Conservation (phyloP, 2,797 vertebrate species). For the Acestrorhynchus altus region DNA sequence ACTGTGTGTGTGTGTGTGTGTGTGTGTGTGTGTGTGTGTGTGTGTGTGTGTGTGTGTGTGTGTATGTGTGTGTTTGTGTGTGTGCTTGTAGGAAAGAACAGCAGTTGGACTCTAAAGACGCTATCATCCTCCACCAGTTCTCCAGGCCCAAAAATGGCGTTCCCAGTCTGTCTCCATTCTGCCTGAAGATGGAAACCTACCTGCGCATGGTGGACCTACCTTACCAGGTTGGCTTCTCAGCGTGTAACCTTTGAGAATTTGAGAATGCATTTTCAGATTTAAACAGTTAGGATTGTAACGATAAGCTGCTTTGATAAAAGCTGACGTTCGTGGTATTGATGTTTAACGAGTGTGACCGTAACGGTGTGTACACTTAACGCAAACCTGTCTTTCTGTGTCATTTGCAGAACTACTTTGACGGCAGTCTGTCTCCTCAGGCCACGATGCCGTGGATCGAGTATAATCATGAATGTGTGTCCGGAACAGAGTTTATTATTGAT, state of each 20-base stretch:
- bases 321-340: too few species aligned
- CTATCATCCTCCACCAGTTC: slow-evolving; percentile 98
- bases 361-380: background rate
- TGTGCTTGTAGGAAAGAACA: slow-evolving; percentile 88
- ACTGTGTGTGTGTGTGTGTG: too few species aligned
- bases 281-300: too few species aligned
- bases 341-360: background rate
- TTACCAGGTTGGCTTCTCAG: slow-evolving; percentile 86
- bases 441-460: slow-evolving; percentile 99
- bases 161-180: slow-evolving; percentile 96
- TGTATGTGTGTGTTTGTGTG: background rate
- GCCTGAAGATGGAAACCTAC: slow-evolving; percentile 97
- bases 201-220: slow-evolving; percentile 96
- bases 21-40: too few species aligned
- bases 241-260: too few species aligned
- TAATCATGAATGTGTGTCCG: slow-evolving; percentile 91
- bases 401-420: slow-evolving; percentile 95
- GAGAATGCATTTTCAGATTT: too few species aligned
- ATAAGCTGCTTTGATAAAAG: too few species aligned
- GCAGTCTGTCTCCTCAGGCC: slow-evolving; percentile 95
- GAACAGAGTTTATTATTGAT: slow-evolving; percentile 96
- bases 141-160: slow-evolving; percentile 92
- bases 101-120: slow-evolving; percentile 95
- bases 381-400: background rate
- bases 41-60: background rate